Evolutionary conservation across 1,140 invertebrate genomes (phyloP), one percentile per base, ranked within the genome.

Genomic region (Ceratitis capitata): DNA sequence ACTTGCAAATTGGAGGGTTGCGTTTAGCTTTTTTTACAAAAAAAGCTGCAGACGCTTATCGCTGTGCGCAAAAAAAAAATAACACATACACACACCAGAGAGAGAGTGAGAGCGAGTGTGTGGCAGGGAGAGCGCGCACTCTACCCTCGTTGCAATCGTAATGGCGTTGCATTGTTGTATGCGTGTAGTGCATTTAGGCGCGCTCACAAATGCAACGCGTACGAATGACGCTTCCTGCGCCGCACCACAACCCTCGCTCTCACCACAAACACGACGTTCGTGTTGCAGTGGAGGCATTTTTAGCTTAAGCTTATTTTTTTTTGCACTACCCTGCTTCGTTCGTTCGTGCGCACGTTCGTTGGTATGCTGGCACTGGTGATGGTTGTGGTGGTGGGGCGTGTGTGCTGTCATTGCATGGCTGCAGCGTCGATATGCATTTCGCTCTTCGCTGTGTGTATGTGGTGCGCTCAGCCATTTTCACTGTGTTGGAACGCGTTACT

Each of bases 401-500:
- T 86, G 82, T 88, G 88, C n/a, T n/a, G n/a, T n/a, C n/a, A n/a
- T n/a, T n/a, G n/a, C n/a, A n/a, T n/a, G n/a, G n/a, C n/a, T n/a
- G n/a, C n/a, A n/a, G n/a, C n/a, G n/a, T n/a, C n/a, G n/a, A n/a
- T n/a, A n/a, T n/a, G n/a, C n/a, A n/a, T n/a, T n/a, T n/a, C n/a
- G n/a, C n/a, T n/a, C n/a, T n/a, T n/a, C n/a, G n/a, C n/a, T 88
- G 78, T 86, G 85, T 83, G 69, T 84, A 47, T 49, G 84, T 32
- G 14, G 12, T 69, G 85, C 49, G 85, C 87, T n/a, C 69, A 78
- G n/a, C 10, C n/a, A 78, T 78, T 78, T 45, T 45, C 69, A 23
- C 39, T 78, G 69, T 78, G 16, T 32, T 78, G 69, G 88, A 86
- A 85, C 86, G 88, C n/a, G n/a, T n/a, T n/a, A n/a, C 87, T 51